These are phyloP conservation scores for Folsomia candida DNA, from an alignment of 2,888 invertebrate genomes.

Conservation along the genomic window DNA sequence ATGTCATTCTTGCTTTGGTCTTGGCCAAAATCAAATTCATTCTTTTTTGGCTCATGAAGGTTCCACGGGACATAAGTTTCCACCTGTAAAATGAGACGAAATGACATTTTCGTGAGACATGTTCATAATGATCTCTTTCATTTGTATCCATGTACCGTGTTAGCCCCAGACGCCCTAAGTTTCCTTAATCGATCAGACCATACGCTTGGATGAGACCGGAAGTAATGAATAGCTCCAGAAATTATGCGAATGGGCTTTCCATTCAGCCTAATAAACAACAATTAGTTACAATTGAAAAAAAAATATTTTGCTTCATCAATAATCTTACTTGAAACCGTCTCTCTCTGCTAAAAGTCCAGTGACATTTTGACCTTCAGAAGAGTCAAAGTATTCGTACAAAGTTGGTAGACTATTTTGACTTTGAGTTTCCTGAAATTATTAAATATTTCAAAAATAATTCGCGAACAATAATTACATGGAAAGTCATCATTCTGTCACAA, in stretches of 20 bases:
- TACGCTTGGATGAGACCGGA: slow-evolving; percentile 57
- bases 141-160: slow-evolving; percentile 17
- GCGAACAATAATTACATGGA: too few relatives aligned
- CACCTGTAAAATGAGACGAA: too few relatives aligned
- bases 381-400: slow-evolving; percentile 56
- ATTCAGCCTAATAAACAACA: slow-evolving; percentile 53
- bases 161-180: slow-evolving; percentile 57
- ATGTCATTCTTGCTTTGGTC: slow-evolving; percentile 52
- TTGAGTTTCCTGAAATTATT: neutral
- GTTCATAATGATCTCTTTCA: too few relatives aligned
- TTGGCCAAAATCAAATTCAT: slow-evolving; percentile 54
- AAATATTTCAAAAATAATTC: too few relatives aligned
- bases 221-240: slow-evolving; percentile 61
- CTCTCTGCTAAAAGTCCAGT: slow-evolving; percentile 52
- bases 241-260: slow-evolving; percentile 55
- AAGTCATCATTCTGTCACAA: too few relatives aligned
- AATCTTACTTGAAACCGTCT: slow-evolving; percentile 52
- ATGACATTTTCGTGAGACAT: too few relatives aligned
- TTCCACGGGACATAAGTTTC: slow-evolving; percentile 54
- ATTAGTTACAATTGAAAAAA: neutral
- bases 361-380: slow-evolving; percentile 53
- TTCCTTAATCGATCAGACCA: slow-evolving; percentile 59
- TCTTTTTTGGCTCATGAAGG: slow-evolving; percentile 54
- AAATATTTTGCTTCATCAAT: neutral
- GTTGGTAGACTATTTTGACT: slow-evolving; percentile 51